Evolutionary conservation across 2,888 invertebrate species (phyloP), one percentile per base, ranked within the genome.

Genomic region (Oegoconia quadripuncta): DNA sequence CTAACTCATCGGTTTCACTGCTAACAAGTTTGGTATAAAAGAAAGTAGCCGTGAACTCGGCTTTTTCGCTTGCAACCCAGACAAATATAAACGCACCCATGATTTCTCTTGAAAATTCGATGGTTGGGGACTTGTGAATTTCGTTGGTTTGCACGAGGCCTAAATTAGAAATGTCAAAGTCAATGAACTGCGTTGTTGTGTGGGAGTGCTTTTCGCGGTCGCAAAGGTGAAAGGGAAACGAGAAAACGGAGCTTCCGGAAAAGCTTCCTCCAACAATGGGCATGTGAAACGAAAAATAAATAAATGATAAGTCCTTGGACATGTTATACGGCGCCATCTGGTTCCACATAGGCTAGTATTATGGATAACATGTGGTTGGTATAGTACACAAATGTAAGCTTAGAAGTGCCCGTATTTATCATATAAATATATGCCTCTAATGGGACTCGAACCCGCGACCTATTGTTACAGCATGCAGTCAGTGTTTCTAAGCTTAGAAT

Each of bases 111-210:
- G 34, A 34, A 50, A 44, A 20, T 45, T 32, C 9, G 20, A 28
- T n/a, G 37, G 29, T 39, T 28, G 12, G 32, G 34, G 34, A 13
- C 48, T 48, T 40, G 41, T 38, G 25, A 44, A 57, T 41, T 48
- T 43, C 11, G 55, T n/a, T 25, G 46, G 47, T 48, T 58, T 57
- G 52, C 43, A 48, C 34, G 42, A 59, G 61, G 56, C 55, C 62
- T 59, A 61, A 64, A 65, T 67, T 64, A 65, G 64, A 64, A 67
- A 69, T 68, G 68, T 64, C 68, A 69, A 69, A 64, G 72, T 72
- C 72, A 66, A 58, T 59, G 70, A 71, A 59, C 72, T 42, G 44
- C 37, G 34, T 22, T 39, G 46, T 45, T 43, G 48, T 39, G 44
- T 46, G 41, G 28, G 35, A 35, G 20, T 5, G 7, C 6, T 37